Base-by-base conservation (phyloP, 2,797 vertebrate genomes). In the Xyrichtys novacula region DNA sequence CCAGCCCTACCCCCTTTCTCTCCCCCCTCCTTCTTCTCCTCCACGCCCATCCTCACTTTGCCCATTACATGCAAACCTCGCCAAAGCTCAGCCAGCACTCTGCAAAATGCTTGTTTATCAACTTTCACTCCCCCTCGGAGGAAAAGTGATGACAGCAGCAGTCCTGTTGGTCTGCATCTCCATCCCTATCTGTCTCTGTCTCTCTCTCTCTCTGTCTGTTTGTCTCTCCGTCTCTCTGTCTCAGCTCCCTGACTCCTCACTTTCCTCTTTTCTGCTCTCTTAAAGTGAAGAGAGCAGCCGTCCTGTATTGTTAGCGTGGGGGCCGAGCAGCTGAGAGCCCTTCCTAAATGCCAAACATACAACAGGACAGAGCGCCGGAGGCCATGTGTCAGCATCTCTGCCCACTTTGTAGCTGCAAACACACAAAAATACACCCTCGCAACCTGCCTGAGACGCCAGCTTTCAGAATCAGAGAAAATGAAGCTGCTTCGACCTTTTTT, bases 61-160 rank as follows among this genome's bases (percentile, higher is more conserved):
- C 71, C 65, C 57, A 25, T 46, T 60, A 59, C 65, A 69, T 64
- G 61, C 66, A 63, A 68, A 71, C 60, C 70, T 71, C 26, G 36
- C 67, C 67, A 84, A 73, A 83, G 80, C 84, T 29, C 81, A 73
- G 82, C 79, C 78, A 85, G 82, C 85, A 85, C 83, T 84, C 76
- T 79, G 80, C 76, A 90, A 91, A 92, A 86, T 65, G 90, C 90
- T 92, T 91, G 87, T 92, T 92, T 92, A 88, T 92, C 90, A 93
- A 92, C 88, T 92, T 93, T 80, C 82, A 61, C 16, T 56, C 43
- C 66, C 49, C 66, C 71, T 48, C 38, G 16, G 63, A 16, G 4
- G 39, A 86, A 91, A 92, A 91, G 85, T 87, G 91, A 90, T 92
- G 82, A 89, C 87, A 86, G 65, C 88, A 92, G 92, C 92, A 89